Conservation (phyloP, 2,797 vertebrate species). For the Salmo trutta region DNA sequence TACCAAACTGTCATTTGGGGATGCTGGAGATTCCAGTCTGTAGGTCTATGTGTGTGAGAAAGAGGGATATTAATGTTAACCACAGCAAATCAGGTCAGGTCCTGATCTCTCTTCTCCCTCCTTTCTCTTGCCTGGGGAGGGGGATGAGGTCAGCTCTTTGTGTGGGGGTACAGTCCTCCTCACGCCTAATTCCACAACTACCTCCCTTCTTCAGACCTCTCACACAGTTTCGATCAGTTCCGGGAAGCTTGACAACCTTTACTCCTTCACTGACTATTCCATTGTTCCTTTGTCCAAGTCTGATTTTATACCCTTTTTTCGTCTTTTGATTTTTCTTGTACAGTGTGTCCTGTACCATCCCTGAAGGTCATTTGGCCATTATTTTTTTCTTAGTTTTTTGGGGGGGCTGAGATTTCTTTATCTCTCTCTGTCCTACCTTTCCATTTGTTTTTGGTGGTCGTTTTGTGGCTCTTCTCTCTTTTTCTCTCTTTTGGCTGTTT, state of each 20-base stretch:
- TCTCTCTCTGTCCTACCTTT: neutral
- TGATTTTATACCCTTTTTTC: neutral
- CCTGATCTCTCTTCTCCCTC: neutral
- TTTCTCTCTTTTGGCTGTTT: no score
- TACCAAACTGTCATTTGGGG: no score
- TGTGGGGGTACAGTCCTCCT: neutral
- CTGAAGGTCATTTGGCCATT: neutral
- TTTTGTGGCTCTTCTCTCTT: neutral
- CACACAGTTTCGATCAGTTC: neutral
- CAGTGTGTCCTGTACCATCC: conserved; percentile 12
- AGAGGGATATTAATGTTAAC: neutral
- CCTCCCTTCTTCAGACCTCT: neutral
- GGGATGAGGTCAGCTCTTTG: neutral
- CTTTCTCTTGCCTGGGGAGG: neutral
- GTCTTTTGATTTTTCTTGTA: neutral
- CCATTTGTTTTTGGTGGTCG: neutral
- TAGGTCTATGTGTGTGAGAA: neutral
- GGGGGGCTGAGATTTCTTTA: neutral
- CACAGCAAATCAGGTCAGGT: neutral
- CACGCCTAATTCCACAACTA: conserved; percentile 8
- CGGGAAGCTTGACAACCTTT: neutral
- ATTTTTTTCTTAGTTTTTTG: conserved; percentile 18
- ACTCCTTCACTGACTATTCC: neutral
- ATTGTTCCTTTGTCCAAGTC: neutral
- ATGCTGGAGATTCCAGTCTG: no score